Percentiles rank a stretch among this genome's conserved stretches.
These are phyloP conservation scores for Cantharis rustica DNA, from an alignment of 2,888 invertebrate species.

Conservation along the genomic window DNA sequence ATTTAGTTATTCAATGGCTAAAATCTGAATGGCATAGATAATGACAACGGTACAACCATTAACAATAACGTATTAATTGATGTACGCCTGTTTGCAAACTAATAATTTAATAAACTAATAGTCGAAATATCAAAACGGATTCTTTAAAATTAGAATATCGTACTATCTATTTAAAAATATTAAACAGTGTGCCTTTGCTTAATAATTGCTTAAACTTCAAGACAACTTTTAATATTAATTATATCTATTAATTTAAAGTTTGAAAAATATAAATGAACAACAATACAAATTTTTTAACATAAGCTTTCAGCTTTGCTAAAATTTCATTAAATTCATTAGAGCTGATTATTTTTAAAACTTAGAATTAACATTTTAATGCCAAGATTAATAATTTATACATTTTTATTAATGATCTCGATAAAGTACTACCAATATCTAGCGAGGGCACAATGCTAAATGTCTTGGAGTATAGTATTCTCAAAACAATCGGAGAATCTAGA, in stretches of 20 bases:
- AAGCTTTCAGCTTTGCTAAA: too few relatives aligned
- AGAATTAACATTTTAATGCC: too few relatives aligned
- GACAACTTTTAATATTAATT: neutral
- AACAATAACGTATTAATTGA: slow-evolving; percentile 30
- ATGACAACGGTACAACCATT: slow-evolving; percentile 40
- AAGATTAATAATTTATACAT: too few relatives aligned
- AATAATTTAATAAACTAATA: slow-evolving; percentile 28
- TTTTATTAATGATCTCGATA: too few relatives aligned
- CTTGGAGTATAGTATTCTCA: neutral
- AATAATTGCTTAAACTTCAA: too few relatives aligned
- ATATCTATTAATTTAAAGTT: neutral
- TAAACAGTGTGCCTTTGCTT: neutral
- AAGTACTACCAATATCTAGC: neutral
- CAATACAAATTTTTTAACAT: too few relatives aligned
- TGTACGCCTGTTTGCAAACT: slow-evolving; percentile 33
- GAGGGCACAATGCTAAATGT: neutral
- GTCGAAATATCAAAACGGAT: neutral
- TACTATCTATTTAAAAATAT: neutral
- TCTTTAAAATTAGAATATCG: too few relatives aligned
- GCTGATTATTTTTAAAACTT: too few relatives aligned
- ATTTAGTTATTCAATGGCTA: slow-evolving; percentile 15
- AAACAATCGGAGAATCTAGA: neutral
- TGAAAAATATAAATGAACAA: too few relatives aligned
- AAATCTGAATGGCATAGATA: slow-evolving; percentile 32
- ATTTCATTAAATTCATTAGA: too few relatives aligned